Base-by-base conservation (phyloP, 2,113 vertebrate genomes). In the Sinocyclocheilus rhinocerous region DNA sequence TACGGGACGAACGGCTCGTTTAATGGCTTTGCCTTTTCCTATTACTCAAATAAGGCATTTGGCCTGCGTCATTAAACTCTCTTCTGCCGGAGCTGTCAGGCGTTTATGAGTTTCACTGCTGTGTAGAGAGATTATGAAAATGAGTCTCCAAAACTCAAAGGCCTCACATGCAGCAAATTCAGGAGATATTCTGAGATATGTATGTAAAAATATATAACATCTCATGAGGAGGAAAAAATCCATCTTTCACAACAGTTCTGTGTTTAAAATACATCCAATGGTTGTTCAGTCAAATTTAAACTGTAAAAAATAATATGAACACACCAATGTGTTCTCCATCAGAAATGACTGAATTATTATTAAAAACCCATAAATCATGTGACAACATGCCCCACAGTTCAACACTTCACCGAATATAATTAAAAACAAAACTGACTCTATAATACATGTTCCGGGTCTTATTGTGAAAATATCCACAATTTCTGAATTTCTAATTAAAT, bases 41-140 rank as follows among this genome's bases (percentile, higher is more conserved):
- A 3, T 89, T 80, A 87, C 89, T 93, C 81, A 91, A 93, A 92
- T 76, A 89, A 87, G 87, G 86, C 33, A 90, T 92, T 93, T 87
- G 82, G 90, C 78, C 55, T 70, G 77, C 85, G 76, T 87, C 88
- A 89, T 92, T 88, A 90, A 88, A 81, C 79, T 55, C 83, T 84
- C 87, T 90, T 90, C 87, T 91, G 89, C 89, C 87, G 81, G 10
- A 86, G 88, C 69, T 87, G 73, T 89, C 86, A 85, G 72, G 20
- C 20, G 88, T 85, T 91, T 83, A 90, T 88, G 86, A 86, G 79
- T 90, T 87, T 92, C 92, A 89, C 89, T 85, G 88, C 90, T 91
- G 91, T 89, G 86, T 70, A 59, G 82, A 85, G 88, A 84, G 90
- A 91, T 92, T 78, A 57, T 84, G 85, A 84, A 92, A 87, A 88